Percentiles rank a stretch among this genome's conserved stretches.
Evolutionary conservation across 2,888 invertebrate species (phyloP).

Genomic region (Ferdinandea cuprea): DNA sequence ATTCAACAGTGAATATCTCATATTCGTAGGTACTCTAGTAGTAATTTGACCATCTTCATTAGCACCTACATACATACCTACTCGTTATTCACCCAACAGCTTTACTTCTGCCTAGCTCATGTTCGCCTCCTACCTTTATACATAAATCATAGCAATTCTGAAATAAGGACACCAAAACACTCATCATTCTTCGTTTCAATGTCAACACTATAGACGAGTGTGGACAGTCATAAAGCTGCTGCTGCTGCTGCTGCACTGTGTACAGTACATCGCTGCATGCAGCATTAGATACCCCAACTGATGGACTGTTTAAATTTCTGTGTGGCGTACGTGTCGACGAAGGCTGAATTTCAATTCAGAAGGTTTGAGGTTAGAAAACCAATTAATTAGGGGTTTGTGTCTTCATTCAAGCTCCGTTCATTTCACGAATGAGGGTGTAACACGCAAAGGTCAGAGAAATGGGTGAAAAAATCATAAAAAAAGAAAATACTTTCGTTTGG

Average conservation of each 20-base stretch:
- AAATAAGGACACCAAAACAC: constrained; percentile 18
- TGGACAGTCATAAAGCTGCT: constrained; percentile 19
- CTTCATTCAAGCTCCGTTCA: constrained; percentile 3
- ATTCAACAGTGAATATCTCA: no score
- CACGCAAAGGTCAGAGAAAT: constrained; percentile 68
- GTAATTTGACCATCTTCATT: no score
- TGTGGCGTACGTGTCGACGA: not conserved
- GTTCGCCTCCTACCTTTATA: no score
- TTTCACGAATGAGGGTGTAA: constrained; percentile 54
- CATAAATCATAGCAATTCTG: no score
- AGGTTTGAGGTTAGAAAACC: constrained; percentile 35
- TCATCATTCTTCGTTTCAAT: constrained; percentile 50
- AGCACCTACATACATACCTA: no score
- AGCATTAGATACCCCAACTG: constrained; percentile 27
- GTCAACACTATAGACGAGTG: constrained; percentile 30
- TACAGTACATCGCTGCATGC: constrained; percentile 28
- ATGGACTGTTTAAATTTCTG: constrained; percentile 18
- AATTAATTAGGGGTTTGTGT: constrained; percentile 60
- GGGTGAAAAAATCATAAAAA: constrained; percentile 2
- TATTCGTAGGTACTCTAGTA: no score
- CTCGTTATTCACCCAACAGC: no score
- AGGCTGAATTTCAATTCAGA: constrained; percentile 30
- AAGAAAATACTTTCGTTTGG: not conserved
- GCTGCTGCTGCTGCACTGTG: constrained; percentile 11
- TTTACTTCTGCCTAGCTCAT: no score